These are phyloP conservation scores for Drosophila baimaii DNA, from an alignment of 1,140 invertebrate species.

Conservation along the genomic window DNA sequence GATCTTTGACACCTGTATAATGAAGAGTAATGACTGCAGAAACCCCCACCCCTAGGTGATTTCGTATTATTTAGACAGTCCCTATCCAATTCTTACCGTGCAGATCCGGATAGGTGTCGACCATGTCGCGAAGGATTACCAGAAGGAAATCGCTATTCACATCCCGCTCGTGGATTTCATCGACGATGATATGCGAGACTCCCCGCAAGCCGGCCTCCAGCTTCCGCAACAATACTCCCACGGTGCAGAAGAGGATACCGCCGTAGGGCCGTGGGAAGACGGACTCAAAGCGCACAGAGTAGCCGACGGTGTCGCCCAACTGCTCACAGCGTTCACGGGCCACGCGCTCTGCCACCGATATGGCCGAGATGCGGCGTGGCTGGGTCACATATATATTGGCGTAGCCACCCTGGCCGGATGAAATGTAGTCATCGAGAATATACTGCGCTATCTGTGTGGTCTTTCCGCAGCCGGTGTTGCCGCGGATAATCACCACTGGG, in stretches of 20 bases:
- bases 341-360: slow-evolving; percentile 96
- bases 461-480: slow-evolving; percentile 97
- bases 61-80: too few species aligned
- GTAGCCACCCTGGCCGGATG: slow-evolving; percentile 92
- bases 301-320: slow-evolving; percentile 92
- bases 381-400: slow-evolving; percentile 97
- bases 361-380: slow-evolving; percentile 96
- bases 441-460: slow-evolving; percentile 96
- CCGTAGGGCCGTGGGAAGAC: slow-evolving; percentile 95
- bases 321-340: slow-evolving; percentile 93
- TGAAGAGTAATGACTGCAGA: too few species aligned
- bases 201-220: slow-evolving; percentile 94
- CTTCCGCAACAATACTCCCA: slow-evolving; percentile 95
- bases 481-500: slow-evolving; percentile 94
- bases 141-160: slow-evolving; percentile 98
- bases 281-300: slow-evolving; percentile 97
- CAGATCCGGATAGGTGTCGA: slow-evolving; percentile 94
- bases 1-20: too few species aligned
- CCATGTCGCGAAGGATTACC: slow-evolving; percentile 96
- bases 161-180: slow-evolving; percentile 99
- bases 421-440: slow-evolving; percentile 97
- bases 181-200: slow-evolving; percentile 96
- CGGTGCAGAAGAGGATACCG: slow-evolving; percentile 97
- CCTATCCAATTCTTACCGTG: too few species aligned
- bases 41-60: too few species aligned